Percentiles rank a stretch among this genome's conserved stretches.
Conservation (phyloP, 1,140 invertebrate species). For the Sycophaga agraensis region DNA sequence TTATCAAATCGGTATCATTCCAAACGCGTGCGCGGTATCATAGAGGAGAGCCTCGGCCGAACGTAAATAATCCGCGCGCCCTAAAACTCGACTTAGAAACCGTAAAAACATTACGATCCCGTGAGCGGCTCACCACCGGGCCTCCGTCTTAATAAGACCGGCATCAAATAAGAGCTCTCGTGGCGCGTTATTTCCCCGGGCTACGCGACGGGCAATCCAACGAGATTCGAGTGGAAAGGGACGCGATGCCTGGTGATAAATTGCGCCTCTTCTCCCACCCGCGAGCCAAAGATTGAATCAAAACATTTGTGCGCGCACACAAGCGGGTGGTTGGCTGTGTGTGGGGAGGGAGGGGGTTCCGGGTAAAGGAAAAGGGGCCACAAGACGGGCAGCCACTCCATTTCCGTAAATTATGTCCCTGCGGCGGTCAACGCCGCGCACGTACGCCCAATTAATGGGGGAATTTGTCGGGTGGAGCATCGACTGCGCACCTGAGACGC, state of each 20-base stretch:
- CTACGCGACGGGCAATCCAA: conserved; percentile 6
- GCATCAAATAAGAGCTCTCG: conserved; percentile 17
- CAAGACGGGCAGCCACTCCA: too few species aligned
- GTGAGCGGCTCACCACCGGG: not conserved
- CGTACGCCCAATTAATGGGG: conserved; percentile 51
- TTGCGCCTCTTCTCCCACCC: not conserved
- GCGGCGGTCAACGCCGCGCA: conserved; percentile 31
- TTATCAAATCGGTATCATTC: too few species aligned
- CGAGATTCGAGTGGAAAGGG: not conserved
- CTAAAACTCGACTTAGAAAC: too few species aligned
- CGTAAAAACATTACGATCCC: too few species aligned
- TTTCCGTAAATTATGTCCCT: conserved; percentile 49
- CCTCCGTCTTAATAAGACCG: conserved; percentile 15
- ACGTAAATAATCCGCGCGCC: too few species aligned
- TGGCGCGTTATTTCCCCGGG: conserved; percentile 2
- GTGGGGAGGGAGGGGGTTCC: too few species aligned
- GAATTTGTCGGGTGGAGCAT: too few species aligned
- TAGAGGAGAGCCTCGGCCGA: too few species aligned
- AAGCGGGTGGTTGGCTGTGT: too few species aligned
- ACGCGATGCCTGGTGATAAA: conserved; percentile 1
- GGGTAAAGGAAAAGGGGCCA: too few species aligned
- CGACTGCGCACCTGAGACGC: too few species aligned
- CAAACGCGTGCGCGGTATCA: too few species aligned
- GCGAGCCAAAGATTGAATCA: conserved; percentile 9
- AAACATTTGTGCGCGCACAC: not conserved